Percentiles rank a stretch among this genome's conserved stretches.
phyloP scores from a whole-genome alignment of 2,888 invertebrate species.

The Apocheima hispidaria region DNA sequence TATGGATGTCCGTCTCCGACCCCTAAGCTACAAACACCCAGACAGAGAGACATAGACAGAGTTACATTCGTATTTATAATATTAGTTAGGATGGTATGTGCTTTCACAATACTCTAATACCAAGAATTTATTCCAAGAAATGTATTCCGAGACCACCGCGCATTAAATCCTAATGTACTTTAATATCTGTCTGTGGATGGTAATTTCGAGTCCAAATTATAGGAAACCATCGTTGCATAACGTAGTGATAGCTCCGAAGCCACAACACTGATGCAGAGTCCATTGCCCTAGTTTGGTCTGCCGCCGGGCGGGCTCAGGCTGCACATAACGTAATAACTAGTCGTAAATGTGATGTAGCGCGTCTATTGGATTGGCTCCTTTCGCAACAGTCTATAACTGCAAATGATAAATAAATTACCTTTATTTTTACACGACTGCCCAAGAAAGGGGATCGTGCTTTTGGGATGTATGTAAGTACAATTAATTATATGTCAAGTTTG shows the following conservation, averaged over 20 bases:
- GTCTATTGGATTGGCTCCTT: not conserved
- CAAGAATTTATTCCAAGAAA: not conserved
- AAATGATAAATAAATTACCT: not conserved
- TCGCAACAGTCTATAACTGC: slow-evolving; percentile 2
- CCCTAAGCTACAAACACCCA: too few relatives aligned
- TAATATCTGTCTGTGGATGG: slow-evolving; percentile 19
- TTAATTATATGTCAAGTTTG: too few relatives aligned
- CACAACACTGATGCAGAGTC: slow-evolving; percentile 9
- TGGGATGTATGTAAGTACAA: too few relatives aligned
- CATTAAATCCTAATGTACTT: slow-evolving; percentile 24
- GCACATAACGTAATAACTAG: not conserved
- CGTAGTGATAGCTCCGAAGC: slow-evolving; percentile 14
- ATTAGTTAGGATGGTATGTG: too few relatives aligned
- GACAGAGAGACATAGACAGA: too few relatives aligned
- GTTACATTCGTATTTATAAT: too few relatives aligned
- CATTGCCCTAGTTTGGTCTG: slow-evolving; percentile 11
- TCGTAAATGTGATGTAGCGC: not conserved
- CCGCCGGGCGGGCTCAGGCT: not conserved
- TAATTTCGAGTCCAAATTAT: slow-evolving; percentile 29
- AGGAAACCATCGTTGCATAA: slow-evolving; percentile 28
- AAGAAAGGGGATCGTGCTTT: too few relatives aligned
- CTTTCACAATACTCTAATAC: not conserved
- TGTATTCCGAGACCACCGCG: slow-evolving; percentile 27
- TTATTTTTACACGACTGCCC: not conserved
- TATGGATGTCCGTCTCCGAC: too few relatives aligned